Evolutionary conservation across 53 echinoderm and acorn worm genomes (phyloP).

Genomic region (Crossaster papposus): DNA sequence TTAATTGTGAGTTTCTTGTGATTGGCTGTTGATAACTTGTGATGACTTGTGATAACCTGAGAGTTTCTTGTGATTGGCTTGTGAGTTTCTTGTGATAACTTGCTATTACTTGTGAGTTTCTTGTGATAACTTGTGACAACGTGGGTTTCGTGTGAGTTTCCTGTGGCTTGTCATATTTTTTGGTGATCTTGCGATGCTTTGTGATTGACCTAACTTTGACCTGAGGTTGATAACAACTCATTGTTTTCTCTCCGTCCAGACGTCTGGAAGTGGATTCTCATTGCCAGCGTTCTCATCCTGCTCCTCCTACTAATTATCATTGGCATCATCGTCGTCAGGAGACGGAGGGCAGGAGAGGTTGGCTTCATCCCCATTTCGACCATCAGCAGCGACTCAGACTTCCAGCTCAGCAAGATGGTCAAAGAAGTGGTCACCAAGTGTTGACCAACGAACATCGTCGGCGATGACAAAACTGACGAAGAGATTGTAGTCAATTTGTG

Average conservation of each 20-base stretch:
- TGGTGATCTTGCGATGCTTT: too few species aligned
- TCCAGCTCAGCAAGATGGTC: constrained; percentile 51
- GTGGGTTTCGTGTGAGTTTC: too few species aligned
- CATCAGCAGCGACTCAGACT: constrained; percentile 52
- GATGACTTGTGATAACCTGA: too few species aligned
- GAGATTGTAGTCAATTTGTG: not conserved
- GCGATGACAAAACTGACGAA: not conserved
- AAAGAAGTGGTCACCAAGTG: constrained; percentile 53
- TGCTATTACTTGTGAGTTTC: too few species aligned
- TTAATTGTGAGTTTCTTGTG: not conserved
- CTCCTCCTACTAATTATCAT: constrained; percentile 58
- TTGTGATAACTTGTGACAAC: too few species aligned
- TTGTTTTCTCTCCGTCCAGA: constrained; percentile 46
- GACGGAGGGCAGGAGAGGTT: constrained; percentile 26
- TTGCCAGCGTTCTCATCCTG: constrained; percentile 65
- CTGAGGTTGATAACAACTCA: not conserved
- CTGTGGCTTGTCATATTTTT: too few species aligned
- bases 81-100: too few species aligned
- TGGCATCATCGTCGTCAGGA: constrained; percentile 31
- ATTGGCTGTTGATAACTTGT: too few species aligned
- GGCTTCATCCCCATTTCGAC: constrained; percentile 56
- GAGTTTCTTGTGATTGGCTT: too few species aligned
- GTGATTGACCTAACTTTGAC: not conserved
- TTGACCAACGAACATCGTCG: not conserved
- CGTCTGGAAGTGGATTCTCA: constrained; percentile 90